Percentiles rank a stretch among this genome's conserved stretches.
phyloP scores from a whole-genome alignment of 2,888 invertebrate genomes.

The Leucoma salicis region DNA sequence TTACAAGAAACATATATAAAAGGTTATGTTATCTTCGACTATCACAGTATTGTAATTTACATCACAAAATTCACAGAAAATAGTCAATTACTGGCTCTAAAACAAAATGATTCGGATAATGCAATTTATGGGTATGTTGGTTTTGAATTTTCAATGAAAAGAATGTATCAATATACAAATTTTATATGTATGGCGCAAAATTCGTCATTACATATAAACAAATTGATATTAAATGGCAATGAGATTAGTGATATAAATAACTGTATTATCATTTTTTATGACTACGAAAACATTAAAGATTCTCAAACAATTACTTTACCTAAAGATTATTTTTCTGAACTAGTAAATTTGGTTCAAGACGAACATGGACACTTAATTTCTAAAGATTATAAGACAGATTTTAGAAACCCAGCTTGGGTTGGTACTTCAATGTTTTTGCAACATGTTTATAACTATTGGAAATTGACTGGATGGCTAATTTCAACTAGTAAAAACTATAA shows the following conservation, averaged over 20 bases:
- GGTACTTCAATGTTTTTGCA: slow-evolving; percentile 65
- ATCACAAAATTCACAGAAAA: slow-evolving; percentile 46
- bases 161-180: slow-evolving; percentile 28
- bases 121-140: slow-evolving; percentile 50
- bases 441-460: slow-evolving; percentile 59
- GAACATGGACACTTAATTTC: slow-evolving; percentile 28
- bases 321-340: slow-evolving; percentile 51
- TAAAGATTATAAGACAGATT: slow-evolving; percentile 17
- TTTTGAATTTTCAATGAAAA: slow-evolving; percentile 16
- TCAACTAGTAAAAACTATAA: slow-evolving; percentile 35
- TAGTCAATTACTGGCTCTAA: slow-evolving; percentile 23
- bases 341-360: slow-evolving; percentile 48
- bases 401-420: slow-evolving; percentile 48
- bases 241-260: slow-evolving; percentile 34
- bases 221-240: slow-evolving; percentile 45
- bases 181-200: slow-evolving; percentile 38
- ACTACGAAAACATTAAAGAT: slow-evolving; percentile 53
- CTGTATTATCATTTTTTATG: slow-evolving; percentile 59
- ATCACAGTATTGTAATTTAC: slow-evolving; percentile 45
- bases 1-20: slow-evolving; percentile 44
- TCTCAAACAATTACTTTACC: slow-evolving; percentile 55
- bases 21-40: slow-evolving; percentile 43
- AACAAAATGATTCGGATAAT: slow-evolving; percentile 23
- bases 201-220: slow-evolving; percentile 33
- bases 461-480: slow-evolving; percentile 55